phyloP scores from a whole-genome alignment of 2,113 vertebrate genomes.

The Ptychochromis oligacanthus region DNA sequence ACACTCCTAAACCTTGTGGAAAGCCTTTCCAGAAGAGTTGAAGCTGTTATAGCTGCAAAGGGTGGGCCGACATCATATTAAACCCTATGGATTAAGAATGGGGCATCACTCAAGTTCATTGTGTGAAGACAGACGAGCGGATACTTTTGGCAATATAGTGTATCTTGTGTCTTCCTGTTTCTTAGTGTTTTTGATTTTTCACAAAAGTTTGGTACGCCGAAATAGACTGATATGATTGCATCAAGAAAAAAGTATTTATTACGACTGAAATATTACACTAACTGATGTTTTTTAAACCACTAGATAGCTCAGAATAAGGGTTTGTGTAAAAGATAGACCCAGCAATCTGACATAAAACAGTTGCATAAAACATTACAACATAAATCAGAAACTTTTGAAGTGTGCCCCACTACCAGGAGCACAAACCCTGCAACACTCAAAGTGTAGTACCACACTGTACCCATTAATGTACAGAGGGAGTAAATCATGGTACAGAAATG shows the following conservation, averaged over 20 bases:
- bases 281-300: background rate
- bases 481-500: background rate
- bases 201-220: background rate
- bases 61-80: too few species aligned
- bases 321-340: background rate
- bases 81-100: too few species aligned
- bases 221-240: background rate
- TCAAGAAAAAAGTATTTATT: background rate
- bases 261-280: background rate
- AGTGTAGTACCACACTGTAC: background rate
- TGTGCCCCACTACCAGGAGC: background rate
- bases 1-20: too few species aligned
- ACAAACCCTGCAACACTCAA: background rate
- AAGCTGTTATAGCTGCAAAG: too few species aligned
- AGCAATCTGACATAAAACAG: conserved; percentile 11
- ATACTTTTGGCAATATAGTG: too few species aligned
- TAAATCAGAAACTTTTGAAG: conserved; percentile 13
- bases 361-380: conserved; percentile 39
- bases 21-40: too few species aligned
- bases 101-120: too few species aligned
- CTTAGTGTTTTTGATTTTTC: background rate
- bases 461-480: conserved; percentile 11
- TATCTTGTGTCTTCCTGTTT: background rate
- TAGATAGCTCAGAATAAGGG: background rate
- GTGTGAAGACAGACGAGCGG: too few species aligned